A percentile compares a stretch with the other conserved stretches of the same genome.
Evolutionary conservation across 2,797 vertebrate species (phyloP).

Genomic region (Hydrolagus colliei): DNA sequence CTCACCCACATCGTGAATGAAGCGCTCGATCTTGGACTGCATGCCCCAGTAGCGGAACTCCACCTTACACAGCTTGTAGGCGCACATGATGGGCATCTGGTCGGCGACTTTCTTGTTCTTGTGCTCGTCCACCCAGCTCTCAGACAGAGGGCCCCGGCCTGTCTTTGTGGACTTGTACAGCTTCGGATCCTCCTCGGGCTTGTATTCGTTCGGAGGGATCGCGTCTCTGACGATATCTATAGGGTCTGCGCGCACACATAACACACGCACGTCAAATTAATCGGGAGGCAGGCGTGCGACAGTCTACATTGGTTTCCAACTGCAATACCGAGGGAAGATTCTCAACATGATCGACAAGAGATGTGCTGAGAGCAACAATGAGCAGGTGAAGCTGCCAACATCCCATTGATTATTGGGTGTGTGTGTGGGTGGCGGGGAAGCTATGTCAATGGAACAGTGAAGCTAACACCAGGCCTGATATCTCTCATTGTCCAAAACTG

Average conservation of each 20-base stretch:
- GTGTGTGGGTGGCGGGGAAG: background rate
- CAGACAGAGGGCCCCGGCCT: constrained; percentile 77
- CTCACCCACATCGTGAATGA: constrained; percentile 94
- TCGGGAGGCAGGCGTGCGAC: too few species aligned
- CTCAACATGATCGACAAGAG: background rate
- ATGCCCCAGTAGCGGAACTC: constrained; percentile 99
- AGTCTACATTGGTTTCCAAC: background rate
- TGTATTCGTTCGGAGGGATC: constrained; percentile 87
- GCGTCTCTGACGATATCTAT: constrained; percentile 94
- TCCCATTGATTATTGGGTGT: background rate
- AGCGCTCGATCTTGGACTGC: constrained; percentile 97
- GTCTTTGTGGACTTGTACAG: constrained; percentile 84
- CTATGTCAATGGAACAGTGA: background rate
- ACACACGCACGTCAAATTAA: background rate
- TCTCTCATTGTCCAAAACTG: too few species aligned
- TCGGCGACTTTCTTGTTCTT: constrained; percentile 63
- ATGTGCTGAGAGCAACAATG: background rate
- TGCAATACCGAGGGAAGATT: background rate
- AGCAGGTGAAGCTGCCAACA: constrained; percentile 29
- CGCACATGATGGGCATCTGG: constrained; percentile 85
- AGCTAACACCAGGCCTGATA: too few species aligned
- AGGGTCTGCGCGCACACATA: constrained; percentile 53
- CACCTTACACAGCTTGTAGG: constrained; percentile 97
- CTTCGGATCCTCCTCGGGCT: constrained; percentile 84
- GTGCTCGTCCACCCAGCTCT: constrained; percentile 87